A percentile compares a stretch with the other conserved stretches of the same genome.
phyloP scores from a whole-genome alignment of 2,797 vertebrate species.

The Neopelma chrysocephalum region DNA sequence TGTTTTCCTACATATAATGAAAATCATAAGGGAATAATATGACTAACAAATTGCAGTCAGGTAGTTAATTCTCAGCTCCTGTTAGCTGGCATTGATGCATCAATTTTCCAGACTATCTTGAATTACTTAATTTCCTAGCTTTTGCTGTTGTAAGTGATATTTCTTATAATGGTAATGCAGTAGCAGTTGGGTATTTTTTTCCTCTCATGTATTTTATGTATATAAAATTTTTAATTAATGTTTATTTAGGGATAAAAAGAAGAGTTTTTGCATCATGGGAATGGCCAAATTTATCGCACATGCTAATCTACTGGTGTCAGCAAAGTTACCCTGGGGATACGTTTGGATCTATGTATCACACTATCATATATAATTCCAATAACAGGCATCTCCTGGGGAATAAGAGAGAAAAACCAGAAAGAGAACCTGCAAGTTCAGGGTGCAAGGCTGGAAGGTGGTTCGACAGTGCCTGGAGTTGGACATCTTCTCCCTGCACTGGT shows the following conservation, averaged over 20 bases:
- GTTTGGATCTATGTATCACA: not conserved
- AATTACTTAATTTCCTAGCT: constrained; percentile 50
- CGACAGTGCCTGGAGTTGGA: not conserved
- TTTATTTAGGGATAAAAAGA: constrained; percentile 58
- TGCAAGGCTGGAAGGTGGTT: not conserved
- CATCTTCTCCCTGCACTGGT: not conserved
- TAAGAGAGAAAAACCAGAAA: not conserved
- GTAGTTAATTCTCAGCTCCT: constrained; percentile 56
- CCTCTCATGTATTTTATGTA: constrained; percentile 12
- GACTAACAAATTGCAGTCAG: constrained; percentile 52
- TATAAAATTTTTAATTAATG: constrained; percentile 48
- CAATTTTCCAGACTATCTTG: constrained; percentile 49
- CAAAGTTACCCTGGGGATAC: constrained; percentile 9
- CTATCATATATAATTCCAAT: not conserved
- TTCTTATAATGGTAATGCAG: not conserved
- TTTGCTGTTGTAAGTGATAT: not conserved
- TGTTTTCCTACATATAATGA: constrained; percentile 28
- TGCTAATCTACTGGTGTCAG: constrained; percentile 24
- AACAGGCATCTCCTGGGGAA: not conserved
- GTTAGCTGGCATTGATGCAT: constrained; percentile 39
- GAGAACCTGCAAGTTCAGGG: not conserved
- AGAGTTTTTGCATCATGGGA: constrained; percentile 9
- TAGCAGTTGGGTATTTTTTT: not conserved
- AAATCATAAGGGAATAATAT: constrained; percentile 37
- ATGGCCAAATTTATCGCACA: constrained; percentile 20